Conservation (phyloP, 2,797 vertebrate species). For the Molothrus aeneus region DNA sequence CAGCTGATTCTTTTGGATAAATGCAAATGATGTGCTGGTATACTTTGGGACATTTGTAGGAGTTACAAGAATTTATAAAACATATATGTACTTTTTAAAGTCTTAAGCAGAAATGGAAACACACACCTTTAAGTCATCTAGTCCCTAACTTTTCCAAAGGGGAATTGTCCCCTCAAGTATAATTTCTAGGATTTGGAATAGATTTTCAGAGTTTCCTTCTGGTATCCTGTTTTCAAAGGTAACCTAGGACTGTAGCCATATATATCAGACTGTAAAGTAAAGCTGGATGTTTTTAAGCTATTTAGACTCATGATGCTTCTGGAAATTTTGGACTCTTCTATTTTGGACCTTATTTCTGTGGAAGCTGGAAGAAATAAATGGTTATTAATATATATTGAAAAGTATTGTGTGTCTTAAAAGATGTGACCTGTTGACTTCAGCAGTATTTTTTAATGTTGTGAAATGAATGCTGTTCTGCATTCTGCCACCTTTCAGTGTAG, state of each 20-base stretch:
- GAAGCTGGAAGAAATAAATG: neutral
- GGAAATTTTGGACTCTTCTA: neutral
- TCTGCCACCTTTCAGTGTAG: neutral
- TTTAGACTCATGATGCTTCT: neutral
- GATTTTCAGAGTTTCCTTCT: neutral
- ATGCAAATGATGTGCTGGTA: neutral
- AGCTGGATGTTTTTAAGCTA: neutral
- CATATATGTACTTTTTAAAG: neutral
- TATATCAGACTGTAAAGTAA: conserved; percentile 4
- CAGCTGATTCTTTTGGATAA: neutral
- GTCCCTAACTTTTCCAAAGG: neutral
- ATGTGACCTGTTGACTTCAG: neutral
- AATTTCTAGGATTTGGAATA: neutral
- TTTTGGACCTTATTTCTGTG: neutral
- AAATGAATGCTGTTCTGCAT: neutral
- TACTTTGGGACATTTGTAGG: neutral
- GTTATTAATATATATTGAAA: neutral
- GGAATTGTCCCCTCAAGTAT: neutral
- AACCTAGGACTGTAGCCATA: neutral
- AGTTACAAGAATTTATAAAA: neutral
- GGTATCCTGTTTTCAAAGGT: neutral
- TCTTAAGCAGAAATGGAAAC: neutral
- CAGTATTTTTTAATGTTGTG: neutral
- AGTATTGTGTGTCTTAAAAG: neutral
- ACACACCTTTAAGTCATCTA: neutral